phyloP scores from a whole-genome alignment of 2,113 vertebrate genomes.

The Oceanodroma tethys region DNA sequence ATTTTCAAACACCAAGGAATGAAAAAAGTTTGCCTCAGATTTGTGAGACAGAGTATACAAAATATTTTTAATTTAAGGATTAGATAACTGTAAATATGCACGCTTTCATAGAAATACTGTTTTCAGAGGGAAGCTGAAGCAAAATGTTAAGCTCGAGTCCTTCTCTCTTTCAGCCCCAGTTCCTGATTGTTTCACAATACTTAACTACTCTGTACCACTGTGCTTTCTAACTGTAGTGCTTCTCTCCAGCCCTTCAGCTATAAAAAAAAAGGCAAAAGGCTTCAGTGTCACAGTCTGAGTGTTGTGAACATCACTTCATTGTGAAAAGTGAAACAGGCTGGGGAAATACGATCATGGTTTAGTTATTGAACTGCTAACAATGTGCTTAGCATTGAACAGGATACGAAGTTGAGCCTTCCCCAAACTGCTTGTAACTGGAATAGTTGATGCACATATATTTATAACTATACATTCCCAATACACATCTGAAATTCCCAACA shows the following conservation, averaged over 20 bases:
- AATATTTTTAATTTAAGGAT: not conserved
- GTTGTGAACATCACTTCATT: not conserved
- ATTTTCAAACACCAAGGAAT: not conserved
- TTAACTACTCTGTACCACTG: not conserved
- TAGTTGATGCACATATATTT: rapidly evolving
- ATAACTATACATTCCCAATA: not conserved
- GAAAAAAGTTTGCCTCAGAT: not conserved
- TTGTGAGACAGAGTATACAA: not conserved
- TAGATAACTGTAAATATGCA: not conserved
- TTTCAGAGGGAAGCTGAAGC: not conserved
- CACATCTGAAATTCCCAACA: not conserved
- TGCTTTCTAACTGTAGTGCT: not conserved
- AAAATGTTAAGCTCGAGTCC: rapidly evolving
- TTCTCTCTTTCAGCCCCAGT: not conserved
- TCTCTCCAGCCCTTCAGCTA: not conserved
- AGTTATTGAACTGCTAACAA: not conserved
- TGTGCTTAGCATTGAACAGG: not conserved
- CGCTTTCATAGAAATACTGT: not conserved
- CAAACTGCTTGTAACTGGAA: not conserved
- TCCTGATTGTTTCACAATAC: not conserved
- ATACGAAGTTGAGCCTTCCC: not conserved
- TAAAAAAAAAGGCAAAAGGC: not conserved
- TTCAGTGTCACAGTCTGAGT: not conserved
- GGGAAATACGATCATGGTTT: not conserved
- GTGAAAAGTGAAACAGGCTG: not conserved